Percentiles rank a stretch among this genome's conserved stretches.
These are phyloP conservation scores for Numenius arquata DNA, from an alignment of 2,113 vertebrate genomes.

Conservation along the genomic window DNA sequence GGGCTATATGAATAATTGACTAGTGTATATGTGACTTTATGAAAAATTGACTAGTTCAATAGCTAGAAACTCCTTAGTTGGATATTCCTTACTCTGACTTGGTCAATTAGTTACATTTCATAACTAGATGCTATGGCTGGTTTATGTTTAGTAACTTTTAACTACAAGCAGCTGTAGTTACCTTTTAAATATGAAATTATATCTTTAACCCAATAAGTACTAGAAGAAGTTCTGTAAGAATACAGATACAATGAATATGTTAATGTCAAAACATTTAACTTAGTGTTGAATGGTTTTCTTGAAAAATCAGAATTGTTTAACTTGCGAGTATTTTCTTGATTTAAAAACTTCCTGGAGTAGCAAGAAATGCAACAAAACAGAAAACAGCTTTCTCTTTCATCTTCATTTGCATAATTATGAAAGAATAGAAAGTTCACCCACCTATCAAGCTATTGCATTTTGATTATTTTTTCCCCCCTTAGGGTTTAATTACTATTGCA, in stretches of 20 bases:
- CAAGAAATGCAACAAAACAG: not conserved
- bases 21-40: not conserved
- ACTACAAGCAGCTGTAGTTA: not conserved
- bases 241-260: not conserved
- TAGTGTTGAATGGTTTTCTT: not conserved
- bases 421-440: not conserved
- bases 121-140: not conserved
- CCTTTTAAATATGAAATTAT: not conserved
- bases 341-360: not conserved
- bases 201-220: not conserved
- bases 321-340: not conserved
- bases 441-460: not conserved
- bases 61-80: not conserved
- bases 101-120: not conserved
- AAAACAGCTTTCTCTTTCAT: not conserved
- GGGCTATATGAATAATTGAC: not conserved
- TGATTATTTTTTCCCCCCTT: not conserved
- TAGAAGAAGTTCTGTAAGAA: not conserved
- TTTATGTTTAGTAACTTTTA: not conserved
- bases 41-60: not conserved
- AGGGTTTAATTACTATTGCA: constrained; percentile 25
- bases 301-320: not conserved
- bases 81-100: not conserved
- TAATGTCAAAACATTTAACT: not conserved
- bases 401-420: not conserved